These are phyloP conservation scores for Melanotaenia parkinsoni DNA, from an alignment of 2,797 vertebrate genomes.

Conservation along the genomic window DNA sequence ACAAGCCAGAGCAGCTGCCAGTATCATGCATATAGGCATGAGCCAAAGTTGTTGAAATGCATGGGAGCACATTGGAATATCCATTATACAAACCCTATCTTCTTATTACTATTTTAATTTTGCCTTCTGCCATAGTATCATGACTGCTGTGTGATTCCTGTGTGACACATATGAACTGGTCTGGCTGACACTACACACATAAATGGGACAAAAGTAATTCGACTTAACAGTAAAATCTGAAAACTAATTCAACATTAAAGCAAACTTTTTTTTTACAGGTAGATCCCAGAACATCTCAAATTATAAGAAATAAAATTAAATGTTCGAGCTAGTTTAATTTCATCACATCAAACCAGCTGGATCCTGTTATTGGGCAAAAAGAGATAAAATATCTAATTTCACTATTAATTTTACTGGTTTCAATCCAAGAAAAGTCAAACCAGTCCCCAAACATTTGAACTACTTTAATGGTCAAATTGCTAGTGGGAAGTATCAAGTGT, in stretches of 20 bases:
- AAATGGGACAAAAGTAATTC: constrained; percentile 5
- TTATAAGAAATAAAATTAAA: neutral
- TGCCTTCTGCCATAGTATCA: neutral
- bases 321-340: too few relatives aligned
- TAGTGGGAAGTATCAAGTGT: neutral
- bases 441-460: too few relatives aligned
- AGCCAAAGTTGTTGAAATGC: neutral
- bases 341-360: too few relatives aligned
- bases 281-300: neutral
- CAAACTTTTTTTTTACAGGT: neutral
- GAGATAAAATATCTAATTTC: too few relatives aligned
- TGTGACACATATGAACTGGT: neutral
- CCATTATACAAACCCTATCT: neutral
- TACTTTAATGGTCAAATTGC: too few relatives aligned
- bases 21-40: neutral
- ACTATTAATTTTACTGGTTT: too few relatives aligned
- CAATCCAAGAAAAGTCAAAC: too few relatives aligned
- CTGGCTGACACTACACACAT: neutral
- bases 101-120: neutral
- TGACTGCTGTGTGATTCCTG: neutral
- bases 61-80: neutral
- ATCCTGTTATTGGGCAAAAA: too few relatives aligned
- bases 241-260: neutral
- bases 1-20: neutral
- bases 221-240: neutral